Base-by-base conservation (phyloP, 2,797 vertebrate species). In the Oryzias sinensis region DNA sequence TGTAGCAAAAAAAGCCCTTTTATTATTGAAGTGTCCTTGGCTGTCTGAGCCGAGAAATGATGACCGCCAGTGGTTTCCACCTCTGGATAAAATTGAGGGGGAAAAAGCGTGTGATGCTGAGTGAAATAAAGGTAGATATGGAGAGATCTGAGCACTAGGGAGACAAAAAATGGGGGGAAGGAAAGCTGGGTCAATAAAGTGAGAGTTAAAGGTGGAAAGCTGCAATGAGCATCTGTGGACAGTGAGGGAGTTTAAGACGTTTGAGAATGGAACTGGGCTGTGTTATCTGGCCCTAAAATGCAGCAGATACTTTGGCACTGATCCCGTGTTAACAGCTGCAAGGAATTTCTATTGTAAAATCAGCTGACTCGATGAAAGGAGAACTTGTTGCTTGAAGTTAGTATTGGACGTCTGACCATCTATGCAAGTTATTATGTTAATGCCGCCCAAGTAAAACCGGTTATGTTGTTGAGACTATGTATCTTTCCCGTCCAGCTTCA, bases 311-410 rank as follows among this genome's bases (percentile, higher is more conserved):
- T 55, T 55, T 83, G 87, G 90, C 87, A 62, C 49, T 3, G 59
- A 14, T 79, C 80, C 81, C 91, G 90, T 91, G 93, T 87, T 77
- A 88, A 92, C 92, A 94, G 92, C 92, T 93, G 93, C 45, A 67
- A 87, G 84, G 90, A 89, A 93, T 93, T 93, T 93, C 89, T 91
- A 91, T 88, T 85, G 80, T 86, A 89, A 87, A 87, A 89, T 87
- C 91, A 93, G 90, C 89, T 91, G 90, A 92, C 86, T 83, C 72
- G 86, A 88, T 82, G 63, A 89, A 92, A 93, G 89, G 83, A 85
- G 79, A 43, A 74, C 62, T 91, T 90, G 88, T 89, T 87, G 89
- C 87, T 83, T 89, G 77, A 70, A 85, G 85, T 79, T 77, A 81
- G 77, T 83, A 51, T 67, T 64, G 65, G 74, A 77, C 61, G 37